Base-by-base conservation (phyloP, 1,140 invertebrate species). In the Cephus cinctus region DNA sequence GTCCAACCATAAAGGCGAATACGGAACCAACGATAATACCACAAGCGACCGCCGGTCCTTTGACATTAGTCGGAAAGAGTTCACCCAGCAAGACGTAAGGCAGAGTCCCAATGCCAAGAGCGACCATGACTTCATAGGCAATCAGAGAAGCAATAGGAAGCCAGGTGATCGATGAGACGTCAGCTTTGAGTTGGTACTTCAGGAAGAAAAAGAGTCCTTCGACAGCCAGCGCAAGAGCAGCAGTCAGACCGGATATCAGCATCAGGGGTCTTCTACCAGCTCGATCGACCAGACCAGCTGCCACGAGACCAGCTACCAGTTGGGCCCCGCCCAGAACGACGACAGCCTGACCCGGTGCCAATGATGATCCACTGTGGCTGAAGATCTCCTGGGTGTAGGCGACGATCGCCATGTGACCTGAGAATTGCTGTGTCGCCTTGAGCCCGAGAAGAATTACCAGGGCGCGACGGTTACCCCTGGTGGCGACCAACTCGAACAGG, bases 371-470 rank as follows among this genome's bases (percentile, higher is more conserved):
- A 16, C 87, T 82, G 25, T 81, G 78, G 16, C 83, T 78, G 59
- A 92, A 88, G 59, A 92, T 90, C 44, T 83, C 80, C 42, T 87
- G 83, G 0, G 86, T 80, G 61, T 90, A 89, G 16, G 87, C 83
- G 51, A 87, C 85, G 18, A 91, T 80, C 2, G 86, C 87, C 53
- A 87, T 87, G 40, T 87, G 87, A 1, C 88, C 86, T 22, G 83
- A 87, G 35, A 89, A 81, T 58, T 90, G 86, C 62, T 91, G 88
- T 3, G 87, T 84, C 1, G 83, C 77, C 65, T 88, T 86, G 42
- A 90, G 73, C 12, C 81, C 78, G 19, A 87, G 55, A 15, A 84
- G 75, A 36, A 90, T 85, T n/a, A 83, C 67, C 1, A 90, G 71
- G 12, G 82, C 84, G 47, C 80, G 82, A 41, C 83, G 78, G 64